phyloP scores from a whole-genome alignment of 2,888 invertebrate genomes.

The Cephus pygmeus region DNA sequence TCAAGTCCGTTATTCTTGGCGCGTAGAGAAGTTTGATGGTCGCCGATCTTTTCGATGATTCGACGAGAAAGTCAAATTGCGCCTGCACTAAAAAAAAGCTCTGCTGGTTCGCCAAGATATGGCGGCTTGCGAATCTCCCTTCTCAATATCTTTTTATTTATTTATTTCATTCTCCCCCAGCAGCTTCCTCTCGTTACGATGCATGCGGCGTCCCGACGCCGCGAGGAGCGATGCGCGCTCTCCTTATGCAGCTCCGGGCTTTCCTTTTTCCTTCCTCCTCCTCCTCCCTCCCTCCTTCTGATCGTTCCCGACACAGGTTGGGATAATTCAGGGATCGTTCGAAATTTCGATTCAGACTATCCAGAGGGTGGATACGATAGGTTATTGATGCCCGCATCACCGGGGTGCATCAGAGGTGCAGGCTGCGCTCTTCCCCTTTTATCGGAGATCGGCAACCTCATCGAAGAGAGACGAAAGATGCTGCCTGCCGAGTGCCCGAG shows the following conservation, averaged over 20 bases:
- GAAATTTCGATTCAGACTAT: not conserved
- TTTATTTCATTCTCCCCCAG: too few relatives aligned
- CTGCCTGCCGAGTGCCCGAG: slow-evolving; percentile 36
- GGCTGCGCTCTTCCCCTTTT: too few relatives aligned
- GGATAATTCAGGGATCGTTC: not conserved
- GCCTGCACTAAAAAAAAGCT: too few relatives aligned
- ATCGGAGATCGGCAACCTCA: slow-evolving; percentile 18
- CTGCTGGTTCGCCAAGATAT: too few relatives aligned
- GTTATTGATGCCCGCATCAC: slow-evolving; percentile 61
- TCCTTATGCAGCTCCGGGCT: too few relatives aligned
- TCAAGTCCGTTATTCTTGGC: slow-evolving; percentile 32
- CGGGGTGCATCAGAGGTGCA: slow-evolving; percentile 19
- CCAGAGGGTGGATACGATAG: slow-evolving; percentile 52
- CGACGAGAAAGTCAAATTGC: slow-evolving; percentile 27
- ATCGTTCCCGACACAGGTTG: not conserved
- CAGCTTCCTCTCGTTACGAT: too few relatives aligned
- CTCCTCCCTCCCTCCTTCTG: too few relatives aligned
- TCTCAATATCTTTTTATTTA: too few relatives aligned
- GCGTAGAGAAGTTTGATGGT: slow-evolving; percentile 28
- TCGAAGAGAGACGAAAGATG: slow-evolving; percentile 31
- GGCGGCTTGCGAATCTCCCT: too few relatives aligned
- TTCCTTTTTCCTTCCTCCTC: too few relatives aligned
- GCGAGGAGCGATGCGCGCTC: too few relatives aligned
- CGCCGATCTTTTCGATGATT: slow-evolving; percentile 32
- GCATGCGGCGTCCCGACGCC: too few relatives aligned